A percentile compares a stretch with the other conserved stretches of the same genome.
Conservation (phyloP, 2,888 invertebrate genomes). For the Conchocele bisecta region DNA sequence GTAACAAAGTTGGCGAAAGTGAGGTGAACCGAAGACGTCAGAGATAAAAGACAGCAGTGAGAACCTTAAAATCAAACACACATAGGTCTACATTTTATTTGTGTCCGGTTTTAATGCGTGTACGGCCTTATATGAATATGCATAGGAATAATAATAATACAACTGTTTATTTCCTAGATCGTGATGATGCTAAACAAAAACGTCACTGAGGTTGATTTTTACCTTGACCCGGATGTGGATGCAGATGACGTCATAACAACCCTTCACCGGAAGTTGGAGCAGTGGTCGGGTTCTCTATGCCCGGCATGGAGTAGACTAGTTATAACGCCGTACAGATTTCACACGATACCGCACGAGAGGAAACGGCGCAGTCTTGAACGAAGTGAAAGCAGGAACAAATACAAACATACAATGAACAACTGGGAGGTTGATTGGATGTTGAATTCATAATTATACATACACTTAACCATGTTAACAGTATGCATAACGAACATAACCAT, state of each 20-base stretch:
- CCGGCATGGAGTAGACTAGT: conserved; percentile 59
- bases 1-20: too few species aligned
- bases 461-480: too few species aligned
- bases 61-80: too few species aligned
- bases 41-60: too few species aligned
- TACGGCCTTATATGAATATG: too few species aligned
- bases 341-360: conserved; percentile 44
- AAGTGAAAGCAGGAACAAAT: conserved; percentile 59
- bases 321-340: conserved; percentile 54
- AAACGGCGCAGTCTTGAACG: conserved; percentile 57
- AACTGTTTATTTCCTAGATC: too few species aligned
- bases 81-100: too few species aligned
- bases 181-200: conserved; percentile 66
- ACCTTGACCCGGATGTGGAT: conserved; percentile 50
- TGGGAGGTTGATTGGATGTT: conserved; percentile 69
- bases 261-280: conserved; percentile 61
- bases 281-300: conserved; percentile 61
- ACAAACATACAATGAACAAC: conserved; percentile 55
- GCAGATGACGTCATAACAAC: conserved; percentile 51
- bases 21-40: too few species aligned
- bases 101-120: too few species aligned
- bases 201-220: conserved; percentile 49
- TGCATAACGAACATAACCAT: too few species aligned
- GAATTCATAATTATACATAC: conserved; percentile 43
- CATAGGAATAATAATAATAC: too few species aligned